These are phyloP conservation scores for Zenarchopterus dispar DNA, from an alignment of 2,797 vertebrate genomes.

Conservation along the genomic window DNA sequence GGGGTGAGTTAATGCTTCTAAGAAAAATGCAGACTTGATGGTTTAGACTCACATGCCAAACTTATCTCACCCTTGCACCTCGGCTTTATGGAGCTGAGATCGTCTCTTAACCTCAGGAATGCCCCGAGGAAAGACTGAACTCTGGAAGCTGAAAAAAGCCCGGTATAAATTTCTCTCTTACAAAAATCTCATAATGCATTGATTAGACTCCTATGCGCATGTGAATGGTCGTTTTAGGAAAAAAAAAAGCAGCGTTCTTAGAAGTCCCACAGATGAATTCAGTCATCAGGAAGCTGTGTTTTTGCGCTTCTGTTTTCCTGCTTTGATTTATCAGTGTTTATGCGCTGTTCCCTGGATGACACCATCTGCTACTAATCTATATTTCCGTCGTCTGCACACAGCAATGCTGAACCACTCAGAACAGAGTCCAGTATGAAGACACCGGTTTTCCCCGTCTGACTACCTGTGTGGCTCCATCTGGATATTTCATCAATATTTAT, in stretches of 20 bases:
- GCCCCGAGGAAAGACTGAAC: slow-evolving; percentile 11
- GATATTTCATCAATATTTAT: slow-evolving; percentile 30
- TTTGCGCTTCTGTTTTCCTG: slow-evolving; percentile 63
- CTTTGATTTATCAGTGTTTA: slow-evolving; percentile 75
- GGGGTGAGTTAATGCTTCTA: slow-evolving; percentile 37
- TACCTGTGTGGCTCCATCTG: slow-evolving; percentile 43
- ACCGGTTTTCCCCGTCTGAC: slow-evolving; percentile 41
- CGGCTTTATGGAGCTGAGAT: slow-evolving; percentile 44
- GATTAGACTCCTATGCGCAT: background rate
- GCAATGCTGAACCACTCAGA: slow-evolving; percentile 43
- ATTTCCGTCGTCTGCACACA: slow-evolving; percentile 69
- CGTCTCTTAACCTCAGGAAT: slow-evolving; percentile 15
- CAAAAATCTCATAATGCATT: slow-evolving; percentile 2
- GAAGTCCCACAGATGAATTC: slow-evolving; percentile 4
- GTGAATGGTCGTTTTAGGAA: slow-evolving; percentile 3
- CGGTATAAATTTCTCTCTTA: background rate
- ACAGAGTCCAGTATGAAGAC: slow-evolving; percentile 47
- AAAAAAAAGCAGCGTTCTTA: slow-evolving; percentile 14
- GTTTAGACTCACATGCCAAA: slow-evolving; percentile 61
- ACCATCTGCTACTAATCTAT: slow-evolving; percentile 77
- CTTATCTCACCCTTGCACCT: slow-evolving; percentile 50
- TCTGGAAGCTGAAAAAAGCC: slow-evolving; percentile 14
- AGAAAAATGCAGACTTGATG: slow-evolving; percentile 55
- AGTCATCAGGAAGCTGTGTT: slow-evolving; percentile 46
- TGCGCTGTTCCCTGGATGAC: slow-evolving; percentile 68